Conservation (phyloP, 2,113 vertebrate genomes). For the Leucoraja erinaceus region DNA sequence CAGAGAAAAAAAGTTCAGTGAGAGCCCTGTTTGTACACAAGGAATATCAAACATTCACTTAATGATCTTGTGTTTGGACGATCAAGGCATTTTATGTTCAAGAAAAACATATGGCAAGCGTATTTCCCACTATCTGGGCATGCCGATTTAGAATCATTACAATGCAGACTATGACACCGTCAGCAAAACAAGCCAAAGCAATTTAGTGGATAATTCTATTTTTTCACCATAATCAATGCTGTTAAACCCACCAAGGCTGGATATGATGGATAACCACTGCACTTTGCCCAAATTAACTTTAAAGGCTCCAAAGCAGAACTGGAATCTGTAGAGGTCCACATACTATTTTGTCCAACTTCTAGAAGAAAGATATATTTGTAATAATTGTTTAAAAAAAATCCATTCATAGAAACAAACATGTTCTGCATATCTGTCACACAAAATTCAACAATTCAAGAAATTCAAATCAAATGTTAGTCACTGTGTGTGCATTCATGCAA, state of each 20-base stretch:
- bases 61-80: too few species aligned
- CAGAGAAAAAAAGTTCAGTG: too few species aligned
- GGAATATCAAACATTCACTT: not conserved
- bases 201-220: not conserved
- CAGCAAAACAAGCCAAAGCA: not conserved
- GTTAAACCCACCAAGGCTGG: conserved; percentile 86
- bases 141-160: not conserved
- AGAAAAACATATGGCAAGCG: not conserved
- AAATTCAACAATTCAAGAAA: not conserved
- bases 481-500: not conserved
- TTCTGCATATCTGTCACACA: not conserved
- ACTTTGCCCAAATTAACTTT: conserved; percentile 98
- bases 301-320: conserved; percentile 87
- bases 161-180: not conserved
- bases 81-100: not conserved
- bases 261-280: conserved; percentile 96
- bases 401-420: not conserved
- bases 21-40: too few species aligned
- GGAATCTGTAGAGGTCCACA: conserved; percentile 90
- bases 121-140: not conserved
- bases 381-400: not conserved
- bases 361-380: conserved; percentile 46
- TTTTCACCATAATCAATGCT: not conserved
- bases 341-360: conserved; percentile 94
- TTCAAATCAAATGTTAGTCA: not conserved